phyloP scores from a whole-genome alignment of 2,113 vertebrate species.

The Clinocottus analis region DNA sequence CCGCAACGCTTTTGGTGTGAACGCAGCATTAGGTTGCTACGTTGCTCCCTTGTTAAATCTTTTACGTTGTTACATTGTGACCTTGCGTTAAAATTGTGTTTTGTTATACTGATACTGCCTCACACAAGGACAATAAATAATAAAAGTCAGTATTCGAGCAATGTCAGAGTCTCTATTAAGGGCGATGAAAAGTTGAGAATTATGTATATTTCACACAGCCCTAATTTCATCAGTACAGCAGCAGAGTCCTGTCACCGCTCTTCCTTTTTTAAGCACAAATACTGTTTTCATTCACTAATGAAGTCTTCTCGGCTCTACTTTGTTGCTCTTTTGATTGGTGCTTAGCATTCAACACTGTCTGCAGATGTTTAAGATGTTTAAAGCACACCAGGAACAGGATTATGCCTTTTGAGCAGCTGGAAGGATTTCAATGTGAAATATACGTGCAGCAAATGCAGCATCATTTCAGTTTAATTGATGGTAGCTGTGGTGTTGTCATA shows the following conservation, averaged over 20 bases:
- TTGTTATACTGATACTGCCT: no score
- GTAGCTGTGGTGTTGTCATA: background rate
- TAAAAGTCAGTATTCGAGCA: background rate
- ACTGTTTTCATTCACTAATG: background rate
- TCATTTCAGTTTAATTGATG: background rate
- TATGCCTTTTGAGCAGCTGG: background rate
- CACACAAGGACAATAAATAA: background rate
- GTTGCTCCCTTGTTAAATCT: no score
- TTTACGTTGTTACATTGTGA: no score
- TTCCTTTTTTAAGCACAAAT: background rate
- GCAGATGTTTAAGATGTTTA: background rate
- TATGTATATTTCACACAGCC: background rate
- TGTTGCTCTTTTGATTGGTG: background rate
- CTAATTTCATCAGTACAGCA: background rate
- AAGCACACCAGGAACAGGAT: background rate
- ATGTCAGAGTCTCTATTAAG: background rate
- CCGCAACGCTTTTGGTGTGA: no score
- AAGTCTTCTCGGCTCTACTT: background rate
- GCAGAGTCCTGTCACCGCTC: no score
- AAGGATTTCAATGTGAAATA: background rate
- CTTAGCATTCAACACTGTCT: background rate
- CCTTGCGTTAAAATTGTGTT: no score
- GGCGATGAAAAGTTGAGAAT: background rate
- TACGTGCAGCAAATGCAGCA: background rate
- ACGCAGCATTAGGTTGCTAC: no score